These are phyloP conservation scores for Ceratina calcarata DNA, from an alignment of 1,140 invertebrate genomes.

Conservation along the genomic window DNA sequence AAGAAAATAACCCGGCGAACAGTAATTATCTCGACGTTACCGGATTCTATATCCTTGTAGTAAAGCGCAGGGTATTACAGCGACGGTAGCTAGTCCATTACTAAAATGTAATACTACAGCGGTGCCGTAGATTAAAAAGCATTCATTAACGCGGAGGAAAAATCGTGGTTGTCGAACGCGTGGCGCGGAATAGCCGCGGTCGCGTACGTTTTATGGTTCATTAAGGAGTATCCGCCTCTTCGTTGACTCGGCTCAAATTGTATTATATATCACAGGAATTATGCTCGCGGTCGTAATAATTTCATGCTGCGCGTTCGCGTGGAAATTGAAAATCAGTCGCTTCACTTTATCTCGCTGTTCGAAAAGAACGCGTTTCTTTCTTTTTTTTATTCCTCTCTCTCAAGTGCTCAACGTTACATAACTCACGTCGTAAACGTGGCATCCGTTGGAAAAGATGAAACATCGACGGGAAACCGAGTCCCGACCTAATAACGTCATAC, in stretches of 20 bases:
- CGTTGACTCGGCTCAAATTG: neutral
- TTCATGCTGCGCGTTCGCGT: constrained; percentile 2
- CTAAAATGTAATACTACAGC: constrained; percentile 19
- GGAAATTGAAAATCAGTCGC: neutral
- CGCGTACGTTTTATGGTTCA: constrained; percentile 47
- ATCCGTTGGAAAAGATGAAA: neutral
- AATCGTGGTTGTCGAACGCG: constrained; percentile 21
- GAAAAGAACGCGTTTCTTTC: no score
- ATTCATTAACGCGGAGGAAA: constrained; percentile 26
- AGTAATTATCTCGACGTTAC: neutral
- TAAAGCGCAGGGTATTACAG: neutral
- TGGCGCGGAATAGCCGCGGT: constrained; percentile 26
- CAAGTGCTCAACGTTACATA: no score
- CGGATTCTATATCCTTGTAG: neutral
- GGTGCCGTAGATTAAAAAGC: constrained; percentile 36
- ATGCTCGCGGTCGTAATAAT: constrained; percentile 12
- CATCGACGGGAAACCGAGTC: neutral
- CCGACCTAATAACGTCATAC: constrained; percentile 50
- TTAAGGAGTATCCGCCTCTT: constrained; percentile 35
- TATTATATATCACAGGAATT: constrained; percentile 16
- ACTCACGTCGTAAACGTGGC: constrained; percentile 1
- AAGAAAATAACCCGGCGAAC: no score
- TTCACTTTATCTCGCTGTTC: no score
- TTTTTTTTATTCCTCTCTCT: no score
- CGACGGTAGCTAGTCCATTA: neutral